A percentile compares a stretch with the other conserved stretches of the same genome.
These are phyloP conservation scores for Tinea semifulvella DNA, from an alignment of 2,888 invertebrate genomes.

Conservation along the genomic window DNA sequence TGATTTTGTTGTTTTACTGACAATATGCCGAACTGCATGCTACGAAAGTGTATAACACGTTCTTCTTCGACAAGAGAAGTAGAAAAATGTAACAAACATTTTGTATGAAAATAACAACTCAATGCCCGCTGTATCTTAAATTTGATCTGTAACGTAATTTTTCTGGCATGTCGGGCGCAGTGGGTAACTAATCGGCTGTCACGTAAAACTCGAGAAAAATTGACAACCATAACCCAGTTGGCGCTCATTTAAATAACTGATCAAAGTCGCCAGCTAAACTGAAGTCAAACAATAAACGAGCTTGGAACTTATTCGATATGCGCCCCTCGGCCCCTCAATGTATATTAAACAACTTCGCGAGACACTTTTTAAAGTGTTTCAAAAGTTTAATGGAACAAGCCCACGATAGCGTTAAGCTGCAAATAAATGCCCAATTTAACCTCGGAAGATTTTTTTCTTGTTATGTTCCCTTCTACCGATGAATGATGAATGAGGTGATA, in stretches of 20 bases:
- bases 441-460: too few species aligned
- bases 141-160: too few species aligned
- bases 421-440: too few species aligned
- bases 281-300: conserved; percentile 41
- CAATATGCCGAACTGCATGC: too few species aligned
- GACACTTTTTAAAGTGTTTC: conserved; percentile 4
- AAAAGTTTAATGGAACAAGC: not conserved
- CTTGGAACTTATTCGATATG: conserved; percentile 39
- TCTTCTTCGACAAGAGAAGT: too few species aligned
- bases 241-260: conserved; percentile 54
- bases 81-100: too few species aligned
- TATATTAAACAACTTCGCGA: conserved; percentile 13
- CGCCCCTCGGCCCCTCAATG: conserved; percentile 29
- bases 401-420: not conserved
- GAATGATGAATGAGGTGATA: too few species aligned
- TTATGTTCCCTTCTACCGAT: too few species aligned
- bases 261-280: conserved; percentile 39
- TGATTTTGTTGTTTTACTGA: too few species aligned
- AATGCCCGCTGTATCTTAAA: too few species aligned
- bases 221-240: conserved; percentile 48
- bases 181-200: conserved; percentile 23
- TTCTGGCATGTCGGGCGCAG: not conserved
- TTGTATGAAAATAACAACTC: too few species aligned
- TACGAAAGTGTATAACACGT: too few species aligned
- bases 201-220: conserved; percentile 41